Evolutionary conservation across 2,888 invertebrate genomes (phyloP).

Genomic region (Ophioninae sp.): DNA sequence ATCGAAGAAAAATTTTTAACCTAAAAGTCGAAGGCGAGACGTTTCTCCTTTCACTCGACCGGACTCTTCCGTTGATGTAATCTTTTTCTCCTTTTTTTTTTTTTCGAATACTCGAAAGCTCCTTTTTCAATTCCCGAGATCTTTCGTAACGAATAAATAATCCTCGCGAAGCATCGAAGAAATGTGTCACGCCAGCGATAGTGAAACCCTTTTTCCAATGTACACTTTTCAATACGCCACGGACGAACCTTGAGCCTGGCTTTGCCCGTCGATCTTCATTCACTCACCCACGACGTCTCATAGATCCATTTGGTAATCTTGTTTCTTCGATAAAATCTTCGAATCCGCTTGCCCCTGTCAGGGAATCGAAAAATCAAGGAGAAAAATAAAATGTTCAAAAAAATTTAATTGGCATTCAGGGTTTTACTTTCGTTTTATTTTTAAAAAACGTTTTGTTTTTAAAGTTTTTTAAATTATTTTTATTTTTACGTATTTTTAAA

Average conservation of each 20-base stretch:
- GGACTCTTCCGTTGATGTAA: not conserved
- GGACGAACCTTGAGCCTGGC: not conserved
- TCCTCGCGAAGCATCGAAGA: slow-evolving; percentile 9
- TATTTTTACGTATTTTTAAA: too few species aligned
- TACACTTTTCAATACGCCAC: not conserved
- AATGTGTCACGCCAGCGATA: not conserved
- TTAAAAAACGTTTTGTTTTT: too few species aligned
- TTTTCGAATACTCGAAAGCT: not conserved
- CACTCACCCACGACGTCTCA: not conserved
- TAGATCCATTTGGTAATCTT: not conserved
- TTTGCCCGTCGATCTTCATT: not conserved
- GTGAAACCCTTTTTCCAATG: not conserved
- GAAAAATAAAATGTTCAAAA: not conserved
- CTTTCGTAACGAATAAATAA: slow-evolving; percentile 24
- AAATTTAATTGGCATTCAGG: not conserved
- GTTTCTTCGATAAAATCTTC: not conserved
- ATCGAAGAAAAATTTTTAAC: not conserved
- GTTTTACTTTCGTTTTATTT: too few species aligned
- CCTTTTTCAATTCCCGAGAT: not conserved
- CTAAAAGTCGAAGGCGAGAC: not conserved
- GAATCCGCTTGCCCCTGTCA: not conserved
- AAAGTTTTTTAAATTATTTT: too few species aligned
- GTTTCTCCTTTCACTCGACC: not conserved
- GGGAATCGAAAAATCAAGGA: not conserved
- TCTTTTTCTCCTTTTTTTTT: not conserved